Evolutionary conservation across 1,140 invertebrate genomes (phyloP).

Genomic region (Ruditapes philippinarum): DNA sequence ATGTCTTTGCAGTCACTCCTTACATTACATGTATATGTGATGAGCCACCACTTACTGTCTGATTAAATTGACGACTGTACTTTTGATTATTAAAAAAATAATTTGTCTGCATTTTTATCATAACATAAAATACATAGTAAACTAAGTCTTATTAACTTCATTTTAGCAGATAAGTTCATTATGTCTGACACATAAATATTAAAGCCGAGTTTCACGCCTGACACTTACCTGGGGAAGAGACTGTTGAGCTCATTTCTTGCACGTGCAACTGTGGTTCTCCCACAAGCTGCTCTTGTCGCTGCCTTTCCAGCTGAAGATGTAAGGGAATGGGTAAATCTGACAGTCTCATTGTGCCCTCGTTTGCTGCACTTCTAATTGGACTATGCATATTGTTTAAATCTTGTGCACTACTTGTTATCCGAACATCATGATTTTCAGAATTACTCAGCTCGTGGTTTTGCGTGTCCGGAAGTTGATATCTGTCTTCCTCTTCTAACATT

Average conservation of each 20-base stretch:
- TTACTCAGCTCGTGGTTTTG: constrained; percentile 46
- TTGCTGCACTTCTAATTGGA: constrained; percentile 24
- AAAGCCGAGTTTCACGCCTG: too few relatives aligned
- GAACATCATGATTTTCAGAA: neutral
- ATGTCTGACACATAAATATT: too few relatives aligned
- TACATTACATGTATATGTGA: too few relatives aligned
- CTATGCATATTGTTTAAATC: constrained; percentile 11
- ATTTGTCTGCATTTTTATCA: too few relatives aligned
- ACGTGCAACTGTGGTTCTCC: constrained; percentile 64
- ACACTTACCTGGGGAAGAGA: constrained; percentile 54
- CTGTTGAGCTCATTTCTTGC: constrained; percentile 65
- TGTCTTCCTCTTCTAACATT: constrained; percentile 59
- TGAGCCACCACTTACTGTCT: too few relatives aligned
- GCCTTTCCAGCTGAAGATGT: constrained; percentile 23
- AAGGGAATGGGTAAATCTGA: constrained; percentile 14
- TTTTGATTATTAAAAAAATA: too few relatives aligned
- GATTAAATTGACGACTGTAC: too few relatives aligned
- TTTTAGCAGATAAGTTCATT: too few relatives aligned
- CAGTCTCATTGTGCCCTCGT: constrained; percentile 13
- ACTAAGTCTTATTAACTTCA: too few relatives aligned
- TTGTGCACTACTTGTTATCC: constrained; percentile 25
- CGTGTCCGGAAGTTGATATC: constrained; percentile 58
- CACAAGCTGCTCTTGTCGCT: constrained; percentile 30
- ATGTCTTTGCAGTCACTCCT: too few relatives aligned
- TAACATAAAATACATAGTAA: too few relatives aligned